Evolutionary conservation across 2,888 invertebrate species (phyloP), one percentile per base, ranked within the genome.

Genomic region (Plutella xylostella): DNA sequence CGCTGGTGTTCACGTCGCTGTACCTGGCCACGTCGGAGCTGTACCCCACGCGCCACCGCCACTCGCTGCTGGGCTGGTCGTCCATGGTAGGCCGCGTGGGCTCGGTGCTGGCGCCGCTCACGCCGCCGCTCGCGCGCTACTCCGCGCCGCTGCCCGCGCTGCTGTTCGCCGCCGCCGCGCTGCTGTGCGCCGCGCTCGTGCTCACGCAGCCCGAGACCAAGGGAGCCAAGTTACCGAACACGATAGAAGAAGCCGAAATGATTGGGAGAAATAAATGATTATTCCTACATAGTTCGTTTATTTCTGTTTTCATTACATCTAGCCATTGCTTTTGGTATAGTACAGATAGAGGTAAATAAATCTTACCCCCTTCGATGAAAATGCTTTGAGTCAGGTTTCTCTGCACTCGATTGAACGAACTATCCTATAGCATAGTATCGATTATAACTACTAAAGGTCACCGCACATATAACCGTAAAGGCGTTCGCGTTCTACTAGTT

Each of bases 61-160:
- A 91, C 58, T 88, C 89, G 22, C 80, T 90, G 51, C 74, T 91
- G 45, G 89, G 87, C 0, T 83, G 88, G 45, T 91, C 91, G 53
- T 90, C 90, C 3, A 90, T 90, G 89, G 76, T 90, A 54, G 91
- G 91, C 14, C 83, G 90, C 6, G 79, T 91, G 44, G 91, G 91
- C 0, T 89, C 90, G 0, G 87, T 91, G 57, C 58, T 90, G 42
- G 88, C 91, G 1, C 91, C 91, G 1, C 86, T 90, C 56, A 88
- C 90, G 3, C 88, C 89, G 14, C 78, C 91, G 35, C 61, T 91
- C 56, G 88, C 88, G 74, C 58, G 54, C 2, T 77, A 78, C 49
- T 80, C 79, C 79, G 54, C 60, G 0, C 79, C 79, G 5, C 77
- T 80, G 50, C 82, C 83, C 4, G 72, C 80, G 1, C 50, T 74